Conservation (phyloP, 2,888 invertebrate species). For the Eupithecia inturbata region DNA sequence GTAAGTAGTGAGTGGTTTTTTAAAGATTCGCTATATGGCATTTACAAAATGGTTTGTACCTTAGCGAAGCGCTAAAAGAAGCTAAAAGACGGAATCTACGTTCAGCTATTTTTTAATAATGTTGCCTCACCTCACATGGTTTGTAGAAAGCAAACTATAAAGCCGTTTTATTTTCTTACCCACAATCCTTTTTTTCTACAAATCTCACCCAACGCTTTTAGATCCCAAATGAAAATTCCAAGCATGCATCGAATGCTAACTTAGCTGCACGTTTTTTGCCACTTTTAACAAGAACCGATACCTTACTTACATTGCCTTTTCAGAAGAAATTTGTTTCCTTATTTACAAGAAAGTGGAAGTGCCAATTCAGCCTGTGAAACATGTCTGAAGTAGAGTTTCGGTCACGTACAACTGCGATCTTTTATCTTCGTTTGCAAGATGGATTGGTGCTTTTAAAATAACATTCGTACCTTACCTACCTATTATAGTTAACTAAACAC, state of each 20-base stretch:
- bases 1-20: not conserved
- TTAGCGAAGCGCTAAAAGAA: not conserved
- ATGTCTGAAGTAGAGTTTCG: conserved; percentile 29
- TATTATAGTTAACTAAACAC: not conserved
- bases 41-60: not conserved
- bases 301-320: conserved; percentile 23
- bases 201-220: not conserved
- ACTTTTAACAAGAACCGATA: conserved; percentile 33
- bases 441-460: conserved; percentile 34
- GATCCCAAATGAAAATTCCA: conserved; percentile 24
- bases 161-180: not conserved
- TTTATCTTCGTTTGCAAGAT: conserved; percentile 41
- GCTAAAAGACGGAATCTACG: not conserved
- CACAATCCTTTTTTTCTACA: not conserved
- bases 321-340: conserved; percentile 23
- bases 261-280: conserved; percentile 20
- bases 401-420: conserved; percentile 33
- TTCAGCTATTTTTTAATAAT: not conserved
- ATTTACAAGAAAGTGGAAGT: conserved; percentile 31
- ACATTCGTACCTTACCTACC: conserved; percentile 1
- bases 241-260: conserved; percentile 21
- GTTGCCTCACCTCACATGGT: not conserved
- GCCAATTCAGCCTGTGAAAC: conserved; percentile 35
- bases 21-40: not conserved
- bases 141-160: not conserved